Conservation (phyloP, 2,113 vertebrate species). For the Ceyx melanurus region DNA sequence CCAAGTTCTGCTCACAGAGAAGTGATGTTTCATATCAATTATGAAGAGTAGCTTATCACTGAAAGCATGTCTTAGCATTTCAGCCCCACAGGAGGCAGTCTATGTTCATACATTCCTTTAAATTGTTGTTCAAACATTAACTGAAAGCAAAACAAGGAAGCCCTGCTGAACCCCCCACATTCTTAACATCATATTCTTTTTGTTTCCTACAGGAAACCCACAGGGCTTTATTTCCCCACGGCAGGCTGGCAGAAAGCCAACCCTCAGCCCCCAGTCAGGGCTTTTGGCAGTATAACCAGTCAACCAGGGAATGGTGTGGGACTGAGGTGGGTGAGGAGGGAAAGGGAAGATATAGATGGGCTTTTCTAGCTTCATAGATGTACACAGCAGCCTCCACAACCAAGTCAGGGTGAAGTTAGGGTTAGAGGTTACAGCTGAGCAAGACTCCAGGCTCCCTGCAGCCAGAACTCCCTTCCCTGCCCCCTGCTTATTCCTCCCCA, state of each 20-base stretch:
- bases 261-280: background rate
- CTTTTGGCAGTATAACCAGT: background rate
- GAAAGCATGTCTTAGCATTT: background rate
- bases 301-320: background rate
- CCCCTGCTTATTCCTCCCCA: background rate
- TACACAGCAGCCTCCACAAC: background rate
- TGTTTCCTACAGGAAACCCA: background rate
- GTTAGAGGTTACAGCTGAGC: background rate
- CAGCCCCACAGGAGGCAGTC: conserved; percentile 53
- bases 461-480: background rate
- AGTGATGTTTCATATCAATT: background rate
- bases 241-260: background rate
- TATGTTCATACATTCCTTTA: background rate
- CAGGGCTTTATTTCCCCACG: background rate
- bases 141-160: background rate
- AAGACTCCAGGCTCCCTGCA: background rate
- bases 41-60: accelerated
- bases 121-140: background rate
- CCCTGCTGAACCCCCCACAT: background rate
- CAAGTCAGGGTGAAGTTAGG: accelerated
- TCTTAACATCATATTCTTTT: background rate
- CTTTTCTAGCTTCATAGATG: background rate
- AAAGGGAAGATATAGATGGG: background rate
- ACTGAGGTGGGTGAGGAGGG: background rate
- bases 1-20: background rate